Base-by-base conservation (phyloP, 2,113 vertebrate species). In the Callionymus lyra region DNA sequence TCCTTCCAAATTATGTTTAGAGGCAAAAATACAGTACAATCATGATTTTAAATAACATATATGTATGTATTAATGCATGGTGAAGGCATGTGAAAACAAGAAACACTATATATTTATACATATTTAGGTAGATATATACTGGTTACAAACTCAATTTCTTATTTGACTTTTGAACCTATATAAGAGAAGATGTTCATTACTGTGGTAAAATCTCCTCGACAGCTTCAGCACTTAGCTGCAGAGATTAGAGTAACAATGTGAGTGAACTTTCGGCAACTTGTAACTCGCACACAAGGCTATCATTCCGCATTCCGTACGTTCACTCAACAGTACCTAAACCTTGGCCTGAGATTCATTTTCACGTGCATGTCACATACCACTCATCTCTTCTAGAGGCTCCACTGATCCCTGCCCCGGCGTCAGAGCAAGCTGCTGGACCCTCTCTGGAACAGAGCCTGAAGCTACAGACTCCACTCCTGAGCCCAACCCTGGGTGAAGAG, bases 351-450 rank as follows among this genome's bases (percentile, higher is more conserved):
- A 48, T 58, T 76, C 50, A 83, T 84, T 79, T 77, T 76, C 77
- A 80, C 45, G 15, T 61, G 48, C 44, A 43, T 77, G 77, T 67
- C 61, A 83, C 76, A 84, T 86, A 71, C 68, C 74, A 70, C 57
- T 47, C 47, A 41, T 40, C 33, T 65, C 50, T 56, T 68, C 52
- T 66, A 78, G 70, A 73, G 42, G 56, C 43, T 36, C 41, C 34
- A 38, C 44, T 67, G 60, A 53, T 64, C 64, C 51, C 68, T 63
- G 59, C 49, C 43, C 53, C 48, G 31, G 58, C 52, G 35, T 31
- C 57, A 33, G 57, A 37, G 2, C 44, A 59, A 2, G 36, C 16
- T 21, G 55, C 40, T 9, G 68, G 70, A 31, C 40, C 39, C 36
- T 43, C 44, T 16, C 13, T 54, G 9, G 57, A 65, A 53, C 47